Evolutionary conservation across 1,140 invertebrate genomes (phyloP), one percentile per base, ranked within the genome.

Genomic region (Sinonovacula constricta): DNA sequence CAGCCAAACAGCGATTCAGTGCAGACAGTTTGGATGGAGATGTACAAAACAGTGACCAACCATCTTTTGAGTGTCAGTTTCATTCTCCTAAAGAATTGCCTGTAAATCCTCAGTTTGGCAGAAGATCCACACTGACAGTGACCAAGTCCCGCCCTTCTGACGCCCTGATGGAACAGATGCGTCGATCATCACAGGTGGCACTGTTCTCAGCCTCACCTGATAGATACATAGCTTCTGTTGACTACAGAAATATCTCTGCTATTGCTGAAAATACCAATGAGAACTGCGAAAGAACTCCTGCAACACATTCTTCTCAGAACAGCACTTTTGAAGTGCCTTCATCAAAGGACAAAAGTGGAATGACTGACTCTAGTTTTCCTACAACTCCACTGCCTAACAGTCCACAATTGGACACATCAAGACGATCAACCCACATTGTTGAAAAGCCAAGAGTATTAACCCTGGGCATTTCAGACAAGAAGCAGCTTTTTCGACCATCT

Each of bases 391-490:
- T 88, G n/a, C 86, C 86, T n/a, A 79, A 60, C 14, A 83, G 79
- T 54, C 85, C 85, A 49, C 66, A 81, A n/a, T 79, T 82, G 26
- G 68, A 87, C 30, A 18, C 68, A 26, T 85, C 82, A n/a, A 69
- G 86, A 28, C 72, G 86, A 54, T 88, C 87, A 53, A 88, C 87
- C 3, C 86, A 87, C 72, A 71, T 86, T 26, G 74, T 87, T 18
- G 59, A 79, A 34, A 84, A 84, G 53, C 85, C 87, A 18, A 86
- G 84, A 54, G 70, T 87, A 24, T 28, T 88, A 10, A 71, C 86
- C 59, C 15, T 80, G 10, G 78, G 34, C 71, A 34, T 54, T 1
- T 39, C 70, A 18, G 63, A 67, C 18, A 66, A 39, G 51, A 81
- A 79, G 57, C 62, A 78, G 60, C 49, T 86, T 2, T 81, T 83